phyloP scores from a whole-genome alignment of 1,140 invertebrate species.

The Calephelis virginiensis region DNA sequence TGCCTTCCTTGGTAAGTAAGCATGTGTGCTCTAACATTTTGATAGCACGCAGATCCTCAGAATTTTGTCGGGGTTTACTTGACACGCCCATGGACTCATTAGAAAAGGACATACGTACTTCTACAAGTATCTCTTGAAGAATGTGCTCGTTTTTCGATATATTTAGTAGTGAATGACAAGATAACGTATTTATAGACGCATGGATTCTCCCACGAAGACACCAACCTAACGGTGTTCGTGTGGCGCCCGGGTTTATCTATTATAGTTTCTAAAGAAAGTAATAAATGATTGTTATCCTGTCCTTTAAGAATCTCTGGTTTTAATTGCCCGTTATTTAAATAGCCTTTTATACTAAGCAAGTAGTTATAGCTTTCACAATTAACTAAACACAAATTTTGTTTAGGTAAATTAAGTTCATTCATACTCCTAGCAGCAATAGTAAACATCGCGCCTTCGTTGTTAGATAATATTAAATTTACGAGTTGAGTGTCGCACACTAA shows the following conservation, averaged over 20 bases:
- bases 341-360: background rate
- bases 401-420: constrained; percentile 27
- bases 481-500: constrained; percentile 24
- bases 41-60: constrained; percentile 23
- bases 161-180: background rate
- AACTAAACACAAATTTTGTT: constrained; percentile 27
- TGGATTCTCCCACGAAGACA: constrained; percentile 28
- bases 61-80: constrained; percentile 21
- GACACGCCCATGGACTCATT: constrained; percentile 28
- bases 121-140: constrained; percentile 12
- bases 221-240: constrained; percentile 34
- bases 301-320: constrained; percentile 37
- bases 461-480: constrained; percentile 10
- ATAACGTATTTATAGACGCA: background rate
- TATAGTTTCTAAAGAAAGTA: constrained; percentile 29
- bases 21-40: constrained; percentile 15
- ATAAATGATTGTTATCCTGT: constrained; percentile 38
- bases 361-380: background rate
- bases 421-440: constrained; percentile 13
- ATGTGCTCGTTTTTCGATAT: background rate
- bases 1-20: background rate
- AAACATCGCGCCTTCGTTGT: constrained; percentile 15
- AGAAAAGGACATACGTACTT: constrained; percentile 22
- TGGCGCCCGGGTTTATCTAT: constrained; percentile 23
- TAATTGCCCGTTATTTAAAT: background rate